These are phyloP conservation scores for Astropecten irregularis DNA, from an alignment of 53 echinoderm and acorn worm genomes.

Conservation along the genomic window DNA sequence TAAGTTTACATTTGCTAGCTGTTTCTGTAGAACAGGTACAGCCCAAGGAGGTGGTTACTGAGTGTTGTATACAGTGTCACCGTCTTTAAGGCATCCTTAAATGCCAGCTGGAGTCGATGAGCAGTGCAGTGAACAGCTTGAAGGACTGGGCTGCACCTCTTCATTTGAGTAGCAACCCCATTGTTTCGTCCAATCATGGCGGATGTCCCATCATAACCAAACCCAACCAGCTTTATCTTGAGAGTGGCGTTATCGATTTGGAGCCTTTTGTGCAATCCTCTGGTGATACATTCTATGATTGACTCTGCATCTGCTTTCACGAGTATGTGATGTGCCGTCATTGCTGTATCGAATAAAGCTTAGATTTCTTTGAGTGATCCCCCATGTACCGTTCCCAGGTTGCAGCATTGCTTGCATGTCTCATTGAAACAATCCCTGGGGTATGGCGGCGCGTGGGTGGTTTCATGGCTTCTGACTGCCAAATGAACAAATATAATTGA, in stretches of 20 bases:
- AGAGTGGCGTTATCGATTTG: not conserved
- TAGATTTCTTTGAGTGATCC: too few relatives aligned
- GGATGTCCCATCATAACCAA: constrained; percentile 69
- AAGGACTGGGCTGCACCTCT: constrained; percentile 2
- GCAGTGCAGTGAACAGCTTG: constrained; percentile 42
- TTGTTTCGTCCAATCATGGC: constrained; percentile 75
- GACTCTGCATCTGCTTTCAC: constrained; percentile 39
- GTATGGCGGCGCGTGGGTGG: too few relatives aligned
- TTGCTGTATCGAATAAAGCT: constrained; percentile 7
- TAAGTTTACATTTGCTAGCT: too few relatives aligned
- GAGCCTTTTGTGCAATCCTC: not conserved
- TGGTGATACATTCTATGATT: not conserved
- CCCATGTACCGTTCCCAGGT: too few relatives aligned
- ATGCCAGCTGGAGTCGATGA: constrained; percentile 32
- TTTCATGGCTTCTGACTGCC: too few relatives aligned
- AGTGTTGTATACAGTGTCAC: constrained; percentile 4
- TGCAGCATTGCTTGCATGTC: too few relatives aligned
- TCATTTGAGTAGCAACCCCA: constrained; percentile 36
- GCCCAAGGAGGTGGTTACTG: not conserved
- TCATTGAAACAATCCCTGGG: too few relatives aligned
- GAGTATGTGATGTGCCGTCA: not conserved
- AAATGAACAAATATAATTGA: too few relatives aligned
- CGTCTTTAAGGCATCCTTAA: constrained; percentile 38
- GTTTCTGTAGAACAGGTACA: constrained; percentile 40
- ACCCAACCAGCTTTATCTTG: constrained; percentile 66